Evolutionary conservation across 64 coral and sea anemone species (phyloP), one percentile per base, ranked within the genome.

Genomic region (Stichodactyla helianthus): DNA sequence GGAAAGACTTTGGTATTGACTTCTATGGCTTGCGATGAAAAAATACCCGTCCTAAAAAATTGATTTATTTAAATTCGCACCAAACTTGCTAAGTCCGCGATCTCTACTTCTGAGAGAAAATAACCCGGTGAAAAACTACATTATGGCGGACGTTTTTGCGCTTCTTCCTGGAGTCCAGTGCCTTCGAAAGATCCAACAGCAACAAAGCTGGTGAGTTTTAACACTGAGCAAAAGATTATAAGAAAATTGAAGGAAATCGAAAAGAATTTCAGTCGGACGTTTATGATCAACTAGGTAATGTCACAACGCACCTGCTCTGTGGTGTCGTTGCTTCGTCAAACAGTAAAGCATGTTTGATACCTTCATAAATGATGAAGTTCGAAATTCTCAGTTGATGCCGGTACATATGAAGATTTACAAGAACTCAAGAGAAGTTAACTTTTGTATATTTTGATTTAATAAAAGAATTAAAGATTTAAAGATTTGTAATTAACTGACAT

Each of bases 111-210:
- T 58, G 14, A 15, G 9, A 2, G 14, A 58, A 58, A 11, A 17
- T 6, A 7, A 6, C 6, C 22, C 12, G 5, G 68, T 27, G 27
- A 31, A 74, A 26, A 8, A 27, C 15, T 13, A 18, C 1, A 5
- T 19, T 8, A 81, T 81, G 78, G 78, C 35, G 4, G 78, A 81
- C 18, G 78, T 81, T 10, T 81, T 81, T 54, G 52, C 50, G 17
- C 78, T 81, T 52, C 50, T 81, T 19, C 78, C 78, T 53, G 78
- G 78, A 31, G 26, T 81, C 15, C 78, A 81, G 50, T 81, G 78
- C 19, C 78, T 81, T 54, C 78, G 78, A 9, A 20, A 12, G 53
- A 17, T 81, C 5, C 35, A 54, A 15, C 50, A 81, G 15, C 50
- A 71, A 71, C 67, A 53, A 52, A 12, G 50, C 35, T 81, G 78